Percentiles rank a stretch among this genome's conserved stretches.
These are phyloP conservation scores for Drosophila athabasca DNA, from an alignment of 1,140 invertebrate genomes.

Conservation along the genomic window DNA sequence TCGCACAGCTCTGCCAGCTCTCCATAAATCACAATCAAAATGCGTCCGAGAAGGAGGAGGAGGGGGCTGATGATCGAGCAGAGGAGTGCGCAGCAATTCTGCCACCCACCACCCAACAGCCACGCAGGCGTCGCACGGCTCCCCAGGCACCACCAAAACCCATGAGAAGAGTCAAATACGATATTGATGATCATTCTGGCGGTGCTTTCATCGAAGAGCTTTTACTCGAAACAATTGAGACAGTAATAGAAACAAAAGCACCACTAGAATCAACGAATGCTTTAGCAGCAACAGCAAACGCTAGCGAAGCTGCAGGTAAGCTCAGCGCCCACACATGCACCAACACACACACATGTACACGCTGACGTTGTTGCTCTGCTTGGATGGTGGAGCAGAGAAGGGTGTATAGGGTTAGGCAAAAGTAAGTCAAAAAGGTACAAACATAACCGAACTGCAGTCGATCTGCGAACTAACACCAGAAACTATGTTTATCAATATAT, in stretches of 20 bases:
- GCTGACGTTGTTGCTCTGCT: too few relatives aligned
- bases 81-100: slow-evolving; percentile 11
- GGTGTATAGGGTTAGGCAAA: too few relatives aligned
- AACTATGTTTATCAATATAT: too few relatives aligned
- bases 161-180: background rate
- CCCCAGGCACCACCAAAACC: slow-evolving; percentile 25
- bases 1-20: slow-evolving; percentile 25
- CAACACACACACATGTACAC: too few relatives aligned
- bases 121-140: slow-evolving; percentile 32
- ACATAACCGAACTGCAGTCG: too few relatives aligned
- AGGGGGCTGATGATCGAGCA: background rate
- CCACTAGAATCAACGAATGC: too few relatives aligned
- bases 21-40: background rate
- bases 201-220: slow-evolving; percentile 41
- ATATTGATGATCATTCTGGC: slow-evolving; percentile 22
- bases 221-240: slow-evolving; percentile 20
- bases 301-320: too few relatives aligned
- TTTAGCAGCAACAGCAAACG: background rate
- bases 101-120: slow-evolving; percentile 23
- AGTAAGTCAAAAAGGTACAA: too few relatives aligned
- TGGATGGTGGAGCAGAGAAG: too few relatives aligned
- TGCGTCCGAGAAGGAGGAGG: background rate
- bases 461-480: too few relatives aligned
- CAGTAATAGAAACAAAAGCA: slow-evolving; percentile 9
- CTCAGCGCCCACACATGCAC: too few relatives aligned